phyloP scores from a whole-genome alignment of 64 coral and sea anemone genomes.

The Pocillopora verrucosa region DNA sequence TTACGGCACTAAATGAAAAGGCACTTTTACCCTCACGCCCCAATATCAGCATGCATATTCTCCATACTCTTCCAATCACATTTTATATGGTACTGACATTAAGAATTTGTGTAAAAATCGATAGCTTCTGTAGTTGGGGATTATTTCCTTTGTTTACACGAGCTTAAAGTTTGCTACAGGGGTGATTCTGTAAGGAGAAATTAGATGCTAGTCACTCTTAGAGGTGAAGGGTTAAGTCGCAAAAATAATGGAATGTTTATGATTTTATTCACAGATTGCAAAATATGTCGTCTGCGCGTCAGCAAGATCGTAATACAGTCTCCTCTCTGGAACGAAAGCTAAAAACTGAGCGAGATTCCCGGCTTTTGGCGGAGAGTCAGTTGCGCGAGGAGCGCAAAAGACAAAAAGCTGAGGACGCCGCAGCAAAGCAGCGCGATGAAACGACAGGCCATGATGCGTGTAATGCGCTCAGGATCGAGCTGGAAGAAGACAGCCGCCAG shows the following conservation, averaged over 20 bases:
- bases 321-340: constrained; percentile 89
- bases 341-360: constrained; percentile 95
- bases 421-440: constrained; percentile 79
- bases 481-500: constrained; percentile 88
- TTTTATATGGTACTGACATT: too few relatives aligned
- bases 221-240: not conserved
- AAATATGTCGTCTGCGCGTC: constrained; percentile 59
- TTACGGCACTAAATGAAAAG: too few relatives aligned
- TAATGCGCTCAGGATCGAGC: constrained; percentile 72
- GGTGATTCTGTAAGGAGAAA: too few relatives aligned
- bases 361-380: constrained; percentile 88
- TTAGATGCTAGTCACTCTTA: too few relatives aligned
- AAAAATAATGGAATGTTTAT: not conserved
- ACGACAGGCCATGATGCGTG: constrained; percentile 82
- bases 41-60: too few relatives aligned
- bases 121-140: too few relatives aligned
- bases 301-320: constrained; percentile 93
- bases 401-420: constrained; percentile 81
- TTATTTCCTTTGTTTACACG: too few relatives aligned
- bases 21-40: too few relatives aligned
- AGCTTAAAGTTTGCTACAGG: too few relatives aligned
- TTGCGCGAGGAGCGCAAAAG: constrained; percentile 89
- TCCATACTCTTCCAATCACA: too few relatives aligned
- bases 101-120: too few relatives aligned
- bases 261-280: constrained; percentile 30